These are phyloP conservation scores for Hippopotamyrus pictus DNA, from an alignment of 2,797 vertebrate species.

Conservation along the genomic window DNA sequence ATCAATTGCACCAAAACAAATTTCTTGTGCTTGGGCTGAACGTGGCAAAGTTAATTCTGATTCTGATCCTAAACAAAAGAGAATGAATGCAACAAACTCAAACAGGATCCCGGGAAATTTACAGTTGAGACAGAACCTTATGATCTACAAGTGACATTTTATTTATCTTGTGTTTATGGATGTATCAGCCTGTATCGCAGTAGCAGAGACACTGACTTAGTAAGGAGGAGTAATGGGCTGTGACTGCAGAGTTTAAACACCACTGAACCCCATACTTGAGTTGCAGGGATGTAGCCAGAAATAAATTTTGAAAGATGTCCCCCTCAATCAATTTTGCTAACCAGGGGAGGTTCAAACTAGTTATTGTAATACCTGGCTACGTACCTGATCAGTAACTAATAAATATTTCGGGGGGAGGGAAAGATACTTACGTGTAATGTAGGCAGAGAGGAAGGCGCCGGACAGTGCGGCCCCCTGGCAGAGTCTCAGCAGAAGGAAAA, in stretches of 20 bases:
- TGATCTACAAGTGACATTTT: not conserved
- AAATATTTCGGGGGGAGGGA: not conserved
- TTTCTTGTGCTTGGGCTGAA: not conserved
- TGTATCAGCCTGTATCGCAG: not conserved
- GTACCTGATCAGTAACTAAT: not conserved
- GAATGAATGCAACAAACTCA: not conserved
- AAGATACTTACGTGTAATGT: slow-evolving; percentile 64
- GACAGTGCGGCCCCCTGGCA: slow-evolving; percentile 66
- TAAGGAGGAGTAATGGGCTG: not conserved
- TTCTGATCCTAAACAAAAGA: not conserved
- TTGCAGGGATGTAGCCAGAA: not conserved
- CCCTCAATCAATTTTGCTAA: not conserved
- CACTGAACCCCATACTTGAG: not conserved
- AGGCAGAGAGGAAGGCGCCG: slow-evolving; percentile 73
- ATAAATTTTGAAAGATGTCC: not conserved
- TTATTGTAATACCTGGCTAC: not conserved
- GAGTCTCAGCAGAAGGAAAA: slow-evolving; percentile 66
- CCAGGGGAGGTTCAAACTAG: not conserved
- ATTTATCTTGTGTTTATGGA: not conserved
- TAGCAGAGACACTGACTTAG: not conserved
- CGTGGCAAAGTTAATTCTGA: not conserved
- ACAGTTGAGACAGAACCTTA: not conserved
- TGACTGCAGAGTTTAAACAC: not conserved
- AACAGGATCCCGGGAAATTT: not conserved
- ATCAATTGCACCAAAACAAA: not conserved